phyloP scores from a whole-genome alignment of 2,797 vertebrate species.

The Malurus leucopterus region DNA sequence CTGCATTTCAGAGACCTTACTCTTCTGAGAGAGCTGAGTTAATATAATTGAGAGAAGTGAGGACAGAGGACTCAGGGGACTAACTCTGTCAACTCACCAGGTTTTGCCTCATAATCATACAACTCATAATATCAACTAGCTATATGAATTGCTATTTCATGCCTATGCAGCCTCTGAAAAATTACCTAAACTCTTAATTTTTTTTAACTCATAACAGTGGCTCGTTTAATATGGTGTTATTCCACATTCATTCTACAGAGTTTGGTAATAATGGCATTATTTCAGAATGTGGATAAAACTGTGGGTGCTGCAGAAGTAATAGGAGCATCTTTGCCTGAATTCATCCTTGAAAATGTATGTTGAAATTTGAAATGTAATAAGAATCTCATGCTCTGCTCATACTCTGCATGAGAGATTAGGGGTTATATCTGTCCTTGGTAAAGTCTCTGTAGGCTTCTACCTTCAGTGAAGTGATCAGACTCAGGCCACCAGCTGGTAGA shows the following conservation, averaged over 20 bases:
- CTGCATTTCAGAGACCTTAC: not conserved
- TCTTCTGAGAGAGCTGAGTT: not conserved
- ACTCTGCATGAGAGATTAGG: not conserved
- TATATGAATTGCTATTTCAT: slow-evolving; percentile 8
- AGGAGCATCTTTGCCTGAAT: not conserved
- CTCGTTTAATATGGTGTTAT: not conserved
- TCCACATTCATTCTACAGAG: not conserved
- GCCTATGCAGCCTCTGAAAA: slow-evolving; percentile 4
- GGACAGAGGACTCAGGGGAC: not conserved
- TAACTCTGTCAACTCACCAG: not conserved
- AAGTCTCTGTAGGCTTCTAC: not conserved
- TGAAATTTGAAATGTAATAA: not conserved
- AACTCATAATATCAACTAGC: not conserved
- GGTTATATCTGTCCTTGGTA: not conserved
- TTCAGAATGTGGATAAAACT: not conserved
- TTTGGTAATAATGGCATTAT: not conserved
- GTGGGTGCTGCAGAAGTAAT: not conserved
- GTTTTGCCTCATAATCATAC: not conserved
- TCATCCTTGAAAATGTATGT: not conserved
- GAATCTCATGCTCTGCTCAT: not conserved
- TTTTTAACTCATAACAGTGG: not conserved
- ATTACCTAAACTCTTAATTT: not conserved
- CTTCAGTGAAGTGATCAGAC: not conserved
- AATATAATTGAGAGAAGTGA: not conserved
- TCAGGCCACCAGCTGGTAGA: not conserved